Conservation (phyloP, 2,113 vertebrate species). For the Camarhynchus parvulus region DNA sequence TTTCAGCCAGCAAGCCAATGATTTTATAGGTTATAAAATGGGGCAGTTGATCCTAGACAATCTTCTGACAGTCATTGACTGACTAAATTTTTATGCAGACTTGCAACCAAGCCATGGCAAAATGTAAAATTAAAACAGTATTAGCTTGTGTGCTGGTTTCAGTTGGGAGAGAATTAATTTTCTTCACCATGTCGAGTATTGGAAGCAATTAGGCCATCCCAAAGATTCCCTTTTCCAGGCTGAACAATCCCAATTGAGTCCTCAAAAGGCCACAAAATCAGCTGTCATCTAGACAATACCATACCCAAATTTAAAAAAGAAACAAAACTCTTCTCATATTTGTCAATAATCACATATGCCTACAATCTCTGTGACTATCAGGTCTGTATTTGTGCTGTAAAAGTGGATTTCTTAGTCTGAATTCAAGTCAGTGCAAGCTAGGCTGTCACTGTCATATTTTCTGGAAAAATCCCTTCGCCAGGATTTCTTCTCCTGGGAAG, state of each 20-base stretch:
- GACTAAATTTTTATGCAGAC: not conserved
- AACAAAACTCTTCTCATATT: not conserved
- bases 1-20: not conserved
- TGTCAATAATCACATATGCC: fast-evolving
- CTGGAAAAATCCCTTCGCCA: too few species aligned
- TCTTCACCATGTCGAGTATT: not conserved
- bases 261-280: not conserved
- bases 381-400: not conserved
- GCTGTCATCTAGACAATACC: not conserved
- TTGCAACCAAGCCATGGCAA: not conserved
- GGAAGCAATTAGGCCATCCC: not conserved
- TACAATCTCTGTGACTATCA: not conserved
- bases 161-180: not conserved
- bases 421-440: not conserved
- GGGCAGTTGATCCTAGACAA: not conserved
- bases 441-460: not conserved
- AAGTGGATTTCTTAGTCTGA: not conserved
- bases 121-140: not conserved
- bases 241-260: not conserved
- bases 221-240: not conserved
- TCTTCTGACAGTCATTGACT: not conserved
- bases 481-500: too few species aligned
- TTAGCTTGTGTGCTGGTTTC: not conserved
- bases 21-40: not conserved
- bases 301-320: not conserved